Percentiles rank a stretch among this genome's conserved stretches.
phyloP scores from a whole-genome alignment of 2,113 vertebrate genomes.

The Bungarus multicinctus region DNA sequence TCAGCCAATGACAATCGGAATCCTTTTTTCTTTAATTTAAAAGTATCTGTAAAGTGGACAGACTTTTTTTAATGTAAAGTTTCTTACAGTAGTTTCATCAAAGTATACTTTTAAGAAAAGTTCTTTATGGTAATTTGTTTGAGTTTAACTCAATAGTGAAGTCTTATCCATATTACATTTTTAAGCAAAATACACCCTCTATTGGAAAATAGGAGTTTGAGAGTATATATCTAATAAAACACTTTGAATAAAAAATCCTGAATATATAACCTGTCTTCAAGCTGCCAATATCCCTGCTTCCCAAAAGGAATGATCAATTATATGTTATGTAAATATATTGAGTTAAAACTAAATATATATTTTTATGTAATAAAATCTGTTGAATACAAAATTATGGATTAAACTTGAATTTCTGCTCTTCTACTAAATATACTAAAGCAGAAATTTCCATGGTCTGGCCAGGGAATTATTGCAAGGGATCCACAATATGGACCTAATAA shows the following conservation, averaged over 20 bases:
- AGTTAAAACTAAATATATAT: neutral
- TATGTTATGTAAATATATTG: neutral
- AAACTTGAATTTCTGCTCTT: neutral
- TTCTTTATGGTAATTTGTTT: neutral
- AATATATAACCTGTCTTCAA: constrained; percentile 41
- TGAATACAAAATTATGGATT: neutral
- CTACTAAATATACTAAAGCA: neutral
- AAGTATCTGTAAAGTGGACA: neutral
- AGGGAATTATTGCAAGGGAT: neutral
- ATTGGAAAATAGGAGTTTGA: constrained; percentile 37
- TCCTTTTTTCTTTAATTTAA: neutral
- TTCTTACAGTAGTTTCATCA: neutral
- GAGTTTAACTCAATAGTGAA: neutral
- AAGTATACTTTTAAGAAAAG: neutral
- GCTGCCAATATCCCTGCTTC: neutral
- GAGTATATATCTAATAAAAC: constrained; percentile 27
- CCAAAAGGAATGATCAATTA: neutral
- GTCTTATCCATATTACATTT: neutral
- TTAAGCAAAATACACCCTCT: constrained; percentile 39
- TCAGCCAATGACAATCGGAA: neutral
- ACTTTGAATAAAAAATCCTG: constrained; percentile 40
- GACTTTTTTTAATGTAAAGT: neutral
- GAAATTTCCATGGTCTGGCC: neutral
- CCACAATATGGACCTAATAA: neutral
- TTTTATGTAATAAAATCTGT: neutral